Conservation (phyloP, 2,888 invertebrate genomes). For the Orthosia cruda region DNA sequence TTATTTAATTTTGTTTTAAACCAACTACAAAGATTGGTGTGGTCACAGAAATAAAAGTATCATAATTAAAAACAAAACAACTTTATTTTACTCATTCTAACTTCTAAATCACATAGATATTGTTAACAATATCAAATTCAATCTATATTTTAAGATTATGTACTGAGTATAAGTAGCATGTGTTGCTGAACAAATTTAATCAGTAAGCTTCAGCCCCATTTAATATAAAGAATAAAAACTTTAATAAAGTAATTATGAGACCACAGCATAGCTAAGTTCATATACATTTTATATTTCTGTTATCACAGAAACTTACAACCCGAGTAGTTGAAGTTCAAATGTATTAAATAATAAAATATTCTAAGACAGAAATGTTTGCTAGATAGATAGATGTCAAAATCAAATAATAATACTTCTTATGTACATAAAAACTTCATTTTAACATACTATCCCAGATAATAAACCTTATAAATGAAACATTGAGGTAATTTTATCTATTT, state of each 20-base stretch:
- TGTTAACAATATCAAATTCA: constrained; percentile 33
- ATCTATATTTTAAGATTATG: constrained; percentile 24
- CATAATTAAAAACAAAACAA: constrained; percentile 66
- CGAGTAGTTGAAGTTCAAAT: not conserved
- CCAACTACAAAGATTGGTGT: not conserved
- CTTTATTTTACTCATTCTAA: constrained; percentile 69
- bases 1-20: no score
- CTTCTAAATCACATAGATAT: constrained; percentile 78
- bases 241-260: not conserved
- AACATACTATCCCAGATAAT: constrained; percentile 9
- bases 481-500: constrained; percentile 27
- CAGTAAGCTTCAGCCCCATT: not conserved
- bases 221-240: not conserved
- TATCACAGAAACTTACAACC: not conserved
- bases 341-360: not conserved
- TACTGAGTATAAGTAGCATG: not conserved
- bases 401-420: constrained; percentile 9
- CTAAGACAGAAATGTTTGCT: no score
- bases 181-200: constrained; percentile 4
- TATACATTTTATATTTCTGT: not conserved
- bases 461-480: constrained; percentile 3
- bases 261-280: not conserved
- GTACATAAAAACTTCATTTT: constrained; percentile 14
- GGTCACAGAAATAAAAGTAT: constrained; percentile 30
- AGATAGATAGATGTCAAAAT: not conserved